Conservation (phyloP, 2,888 invertebrate genomes). For the Nemotelus nigrinus region DNA sequence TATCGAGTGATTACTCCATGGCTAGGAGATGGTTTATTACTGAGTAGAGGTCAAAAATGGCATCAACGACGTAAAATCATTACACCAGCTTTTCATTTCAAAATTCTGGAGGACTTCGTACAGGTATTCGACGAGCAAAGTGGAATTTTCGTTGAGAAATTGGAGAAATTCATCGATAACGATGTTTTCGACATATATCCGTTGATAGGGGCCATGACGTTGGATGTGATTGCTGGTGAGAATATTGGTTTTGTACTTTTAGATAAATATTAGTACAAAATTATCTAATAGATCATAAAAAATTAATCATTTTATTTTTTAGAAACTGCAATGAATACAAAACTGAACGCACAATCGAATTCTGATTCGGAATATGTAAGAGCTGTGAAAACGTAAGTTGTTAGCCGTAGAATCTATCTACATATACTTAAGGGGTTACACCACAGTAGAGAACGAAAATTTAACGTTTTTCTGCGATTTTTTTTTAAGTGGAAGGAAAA, state of each 20-base stretch:
- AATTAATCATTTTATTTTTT: neutral
- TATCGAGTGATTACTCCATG: slow-evolving; percentile 58
- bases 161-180: slow-evolving; percentile 65
- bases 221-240: slow-evolving; percentile 68
- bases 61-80: slow-evolving; percentile 73
- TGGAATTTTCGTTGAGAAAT: slow-evolving; percentile 68
- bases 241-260: neutral
- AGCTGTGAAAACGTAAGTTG: slow-evolving; percentile 72
- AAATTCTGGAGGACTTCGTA: slow-evolving; percentile 77
- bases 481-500: no score
- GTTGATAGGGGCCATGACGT: slow-evolving; percentile 68
- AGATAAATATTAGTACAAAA: no score
- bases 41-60: slow-evolving; percentile 69
- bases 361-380: slow-evolving; percentile 74
- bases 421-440: no score
- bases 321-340: slow-evolving; percentile 78
- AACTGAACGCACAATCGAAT: slow-evolving; percentile 73
- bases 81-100: slow-evolving; percentile 83
- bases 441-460: no score
- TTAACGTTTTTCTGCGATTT: no score
- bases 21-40: slow-evolving; percentile 59
- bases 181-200: slow-evolving; percentile 70
- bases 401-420: no score
- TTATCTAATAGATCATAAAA: neutral
- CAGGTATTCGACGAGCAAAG: slow-evolving; percentile 76